Evolutionary conservation across 1,140 invertebrate genomes (phyloP), one percentile per base, ranked within the genome.

Genomic region (Druon quercuslanigerum): DNA sequence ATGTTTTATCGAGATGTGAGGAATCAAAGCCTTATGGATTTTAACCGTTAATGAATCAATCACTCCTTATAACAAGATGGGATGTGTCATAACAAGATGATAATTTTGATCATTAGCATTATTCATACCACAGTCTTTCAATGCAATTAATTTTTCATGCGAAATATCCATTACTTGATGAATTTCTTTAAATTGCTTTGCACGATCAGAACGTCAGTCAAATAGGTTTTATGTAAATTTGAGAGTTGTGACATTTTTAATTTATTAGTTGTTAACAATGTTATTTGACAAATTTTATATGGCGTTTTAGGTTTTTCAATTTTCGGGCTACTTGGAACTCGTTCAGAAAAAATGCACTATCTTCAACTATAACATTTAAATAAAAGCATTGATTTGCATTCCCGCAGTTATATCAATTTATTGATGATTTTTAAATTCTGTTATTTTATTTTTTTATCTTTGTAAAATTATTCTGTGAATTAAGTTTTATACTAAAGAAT

Each of bases 101-200:
- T 66, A 66, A 66, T 66, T n/a, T n/a, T 66, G 60, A 66, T 66
- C 60, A 66, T 66, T 66, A 66, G 60, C 60, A 66, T 66, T 66
- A 66, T 66, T 46, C 60, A 66, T 66, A 13, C 33, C 25, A 60
- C 57, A 33, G 11, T 40, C 60, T 33, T n/a, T 14, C n/a, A 33
- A n/a, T 60, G 25, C 57, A 25, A 60, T 60, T 60, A 66, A 46
- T 66, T 46, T 60, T 66, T 66, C 40, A 25, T 40, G 33, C 2
- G 16, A 66, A 66, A 66, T 12, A 66, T 66, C 33, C 57, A 33
- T 66, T 66, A 66, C 57, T 16, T 66, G 57, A 66, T 66, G 60
- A 33, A 66, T 66, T 66, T 66, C 33, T 66, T 25, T 66, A 66
- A 66, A 66, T 66, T 66, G 25, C 16, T 40, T 40, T 66, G 60